phyloP scores from a whole-genome alignment of 2,888 invertebrate species.

The Adineta ricciae region DNA sequence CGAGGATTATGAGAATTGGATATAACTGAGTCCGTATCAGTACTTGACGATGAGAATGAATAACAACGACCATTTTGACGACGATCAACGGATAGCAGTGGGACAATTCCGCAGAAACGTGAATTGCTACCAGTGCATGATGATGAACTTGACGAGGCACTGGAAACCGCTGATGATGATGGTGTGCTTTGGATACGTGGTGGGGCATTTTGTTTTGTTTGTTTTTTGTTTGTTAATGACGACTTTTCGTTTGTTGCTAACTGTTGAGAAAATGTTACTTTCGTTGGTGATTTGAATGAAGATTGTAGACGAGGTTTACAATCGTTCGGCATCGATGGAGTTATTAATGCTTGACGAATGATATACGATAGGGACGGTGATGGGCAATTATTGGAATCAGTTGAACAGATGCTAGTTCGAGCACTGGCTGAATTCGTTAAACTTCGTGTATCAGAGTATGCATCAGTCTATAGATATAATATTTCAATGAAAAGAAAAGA shows the following conservation, averaged over 20 bases:
- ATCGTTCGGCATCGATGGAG: neutral
- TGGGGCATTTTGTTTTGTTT: neutral
- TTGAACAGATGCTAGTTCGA: conserved; percentile 15
- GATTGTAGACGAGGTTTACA: neutral
- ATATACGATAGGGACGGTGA: neutral
- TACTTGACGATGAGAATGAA: conserved; percentile 1
- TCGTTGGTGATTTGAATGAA: neutral
- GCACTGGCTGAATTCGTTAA: neutral
- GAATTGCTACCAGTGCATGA: neutral
- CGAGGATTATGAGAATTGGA: neutral
- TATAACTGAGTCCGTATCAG: neutral
- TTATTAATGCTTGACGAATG: neutral
- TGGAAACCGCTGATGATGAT: neutral
- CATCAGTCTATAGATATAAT: neutral
- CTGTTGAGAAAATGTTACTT: conserved; percentile 19
- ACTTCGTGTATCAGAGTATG: neutral
- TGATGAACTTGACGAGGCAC: conserved; percentile 3
- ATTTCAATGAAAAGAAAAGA: neutral
- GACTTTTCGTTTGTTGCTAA: neutral
- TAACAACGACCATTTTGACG: neutral
- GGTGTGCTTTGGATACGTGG: neutral
- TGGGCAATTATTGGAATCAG: neutral
- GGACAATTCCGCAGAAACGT: neutral
- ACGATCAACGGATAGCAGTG: neutral
- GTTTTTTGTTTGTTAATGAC: neutral